Base-by-base conservation (phyloP, 2,113 vertebrate genomes). In the Rhipidura dahli region DNA sequence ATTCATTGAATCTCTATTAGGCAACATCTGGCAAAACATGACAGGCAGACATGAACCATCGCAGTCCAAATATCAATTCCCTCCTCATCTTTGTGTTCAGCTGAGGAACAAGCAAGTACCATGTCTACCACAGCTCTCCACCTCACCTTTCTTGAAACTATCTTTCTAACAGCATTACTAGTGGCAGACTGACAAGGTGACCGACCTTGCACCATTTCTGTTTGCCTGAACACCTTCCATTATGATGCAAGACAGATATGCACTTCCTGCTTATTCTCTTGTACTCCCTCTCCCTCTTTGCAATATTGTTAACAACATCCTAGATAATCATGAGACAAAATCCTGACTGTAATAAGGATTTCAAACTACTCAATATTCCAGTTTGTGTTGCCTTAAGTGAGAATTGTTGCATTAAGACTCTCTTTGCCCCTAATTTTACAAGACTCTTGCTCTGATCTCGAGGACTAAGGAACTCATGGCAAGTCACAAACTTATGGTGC, bases 351-450 rank as follows among this genome's bases (percentile, higher is more conserved):
- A 77, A 6, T 44, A 77, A 69, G 15, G 45, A 89, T 84, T 73
- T 81, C 54, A 66, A 42, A 61, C 11, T 49, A 84, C 8, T 51
- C 37, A 68, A 37, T n/a, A 60, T 63, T 85, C 31, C 53, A 59
- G 21, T 59, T 44, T 37, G 26, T 28, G 47, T 54, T 37, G 42
- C 35, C 31, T 19, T 35, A 76, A 59, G 16, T 37, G 31, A 39
- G 17, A 83, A 88, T 44, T 0, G 0, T 8, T 19, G 14, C 37
- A 37, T 37, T 22, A 10, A 14, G 24, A 27, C 24, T 54, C 59
- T n/a, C 37, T 90, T 37, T 57, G 45, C 15, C 10, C 10, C 33
- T 66, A 78, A 63, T 39, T n/a, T 0, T 0, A 56, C 28, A 35
- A 7, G 7, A 69, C 19, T 54, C 42, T 60, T 59, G 35, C 11